These are phyloP conservation scores for Celastrina argiolus DNA, from an alignment of 2,888 invertebrate species.

Conservation along the genomic window DNA sequence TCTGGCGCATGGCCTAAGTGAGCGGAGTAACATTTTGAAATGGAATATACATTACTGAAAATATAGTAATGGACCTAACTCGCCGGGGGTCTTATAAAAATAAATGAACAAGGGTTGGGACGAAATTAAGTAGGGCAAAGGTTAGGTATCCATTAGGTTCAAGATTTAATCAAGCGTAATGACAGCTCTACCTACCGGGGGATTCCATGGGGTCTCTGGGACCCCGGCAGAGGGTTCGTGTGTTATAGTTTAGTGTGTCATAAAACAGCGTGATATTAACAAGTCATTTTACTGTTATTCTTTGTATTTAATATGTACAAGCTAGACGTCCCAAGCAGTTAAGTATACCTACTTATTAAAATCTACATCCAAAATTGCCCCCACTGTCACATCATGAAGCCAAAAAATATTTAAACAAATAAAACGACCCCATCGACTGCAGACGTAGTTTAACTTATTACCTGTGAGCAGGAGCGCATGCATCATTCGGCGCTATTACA, in stretches of 20 bases:
- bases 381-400: too few relatives aligned
- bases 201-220: not conserved
- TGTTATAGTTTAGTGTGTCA: not conserved
- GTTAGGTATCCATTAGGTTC: slow-evolving; percentile 39
- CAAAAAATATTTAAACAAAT: too few relatives aligned
- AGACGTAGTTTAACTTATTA: too few relatives aligned
- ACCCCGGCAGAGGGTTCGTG: not conserved
- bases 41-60: not conserved
- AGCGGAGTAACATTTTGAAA: not conserved
- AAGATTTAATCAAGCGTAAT: slow-evolving; percentile 42
- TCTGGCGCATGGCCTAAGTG: too few relatives aligned
- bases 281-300: not conserved
- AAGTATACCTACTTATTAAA: not conserved
- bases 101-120: slow-evolving; percentile 36
- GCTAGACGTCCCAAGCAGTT: not conserved
- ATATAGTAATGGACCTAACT: slow-evolving; percentile 4
- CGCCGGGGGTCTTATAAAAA: slow-evolving; percentile 18
- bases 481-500: too few relatives aligned
- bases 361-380: too few relatives aligned
- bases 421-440: too few relatives aligned
- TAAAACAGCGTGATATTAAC: not conserved
- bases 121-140: slow-evolving; percentile 40
- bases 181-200: slow-evolving; percentile 29
- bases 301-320: not conserved
- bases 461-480: too few relatives aligned